Evolutionary conservation across 1,140 invertebrate species (phyloP), one percentile per base, ranked within the genome.

Genomic region (Varroa destructor): DNA sequence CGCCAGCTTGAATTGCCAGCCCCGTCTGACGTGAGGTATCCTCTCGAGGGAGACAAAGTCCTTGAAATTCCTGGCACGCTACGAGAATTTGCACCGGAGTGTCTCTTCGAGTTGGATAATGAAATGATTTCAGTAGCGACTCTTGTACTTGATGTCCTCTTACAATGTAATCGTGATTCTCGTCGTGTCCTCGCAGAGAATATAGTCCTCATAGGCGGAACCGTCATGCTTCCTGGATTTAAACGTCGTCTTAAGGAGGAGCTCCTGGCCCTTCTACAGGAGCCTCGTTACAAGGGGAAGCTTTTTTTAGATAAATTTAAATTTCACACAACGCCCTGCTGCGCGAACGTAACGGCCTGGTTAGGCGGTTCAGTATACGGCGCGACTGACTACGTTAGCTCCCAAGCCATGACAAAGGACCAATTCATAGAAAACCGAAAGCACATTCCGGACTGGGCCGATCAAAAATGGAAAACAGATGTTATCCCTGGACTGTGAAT

Each of bases 261-360:
- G 80, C 78, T 93, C n/a, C 80, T 85, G 72, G 76, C 83, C 74
- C 80, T 90, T 6, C 75, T 87, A 0, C 79, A 84, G n/a, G 76
- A 78, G 71, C 84, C 84, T 70, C 80, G 84, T 42, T 91, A 91
- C 77, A 81, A 82, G 8, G 79, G 84, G 0, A 83, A 84, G 73
- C 80, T 90, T 37, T 84, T 84, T 74, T 77, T 89, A 14, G 81
- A 84, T 73, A 82, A 79, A n/a, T 88, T 91, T 75, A 87, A 87
- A 78, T 88, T 92, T 77, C 89, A 91, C 77, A 81, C 82, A 12
- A 81, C 86, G 37, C 89, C 90, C 5, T 86, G 85, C 56, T 88
- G 89, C 77, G 86, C 88, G 71, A 94, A 94, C 81, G 93, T 87
- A 77, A 85, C 87, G 5, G 84, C 86, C 43, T 93, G 91, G 91